Percentiles rank a stretch among this genome's conserved stretches.
Conservation (phyloP, 2,113 vertebrate species). For the Cinclus mexicanus region DNA sequence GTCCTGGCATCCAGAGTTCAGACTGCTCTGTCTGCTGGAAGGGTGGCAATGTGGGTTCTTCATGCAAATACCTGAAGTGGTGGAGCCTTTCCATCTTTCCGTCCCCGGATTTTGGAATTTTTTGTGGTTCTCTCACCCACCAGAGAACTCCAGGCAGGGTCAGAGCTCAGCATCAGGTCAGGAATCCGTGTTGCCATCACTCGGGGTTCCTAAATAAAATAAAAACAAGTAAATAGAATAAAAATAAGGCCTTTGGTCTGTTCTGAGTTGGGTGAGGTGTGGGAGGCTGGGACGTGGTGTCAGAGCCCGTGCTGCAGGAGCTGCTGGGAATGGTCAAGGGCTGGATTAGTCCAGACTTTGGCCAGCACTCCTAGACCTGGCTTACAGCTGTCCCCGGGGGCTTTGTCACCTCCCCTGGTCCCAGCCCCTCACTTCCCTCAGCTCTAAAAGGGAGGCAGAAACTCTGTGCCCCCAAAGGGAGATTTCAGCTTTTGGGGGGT, state of each 20-base stretch:
- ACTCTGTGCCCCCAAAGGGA: not conserved
- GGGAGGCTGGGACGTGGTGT: not conserved
- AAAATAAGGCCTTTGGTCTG: not conserved
- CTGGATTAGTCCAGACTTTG: not conserved
- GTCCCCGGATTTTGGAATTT: not conserved
- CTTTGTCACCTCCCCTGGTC: not conserved
- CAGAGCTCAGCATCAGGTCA: not conserved
- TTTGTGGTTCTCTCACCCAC: not conserved
- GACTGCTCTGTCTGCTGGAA: not conserved
- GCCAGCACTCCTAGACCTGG: not conserved
- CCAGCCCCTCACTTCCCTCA: not conserved
- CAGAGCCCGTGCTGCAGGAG: not conserved
- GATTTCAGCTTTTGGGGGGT: rapidly evolving
- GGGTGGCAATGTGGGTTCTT: not conserved
- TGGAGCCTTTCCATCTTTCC: no score
- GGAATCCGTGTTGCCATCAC: not conserved
- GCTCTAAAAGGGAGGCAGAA: not conserved
- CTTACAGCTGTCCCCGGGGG: not conserved
- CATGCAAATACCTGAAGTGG: no score
- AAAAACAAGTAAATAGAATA: not conserved
- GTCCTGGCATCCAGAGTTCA: not conserved
- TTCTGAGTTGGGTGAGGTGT: not conserved
- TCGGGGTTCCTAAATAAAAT: not conserved
- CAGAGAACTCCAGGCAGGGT: rapidly evolving
- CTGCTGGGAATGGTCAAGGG: not conserved